Percentiles rank a stretch among this genome's conserved stretches.
Evolutionary conservation across 2,888 invertebrate genomes (phyloP).

Genomic region (Papilio protenor): DNA sequence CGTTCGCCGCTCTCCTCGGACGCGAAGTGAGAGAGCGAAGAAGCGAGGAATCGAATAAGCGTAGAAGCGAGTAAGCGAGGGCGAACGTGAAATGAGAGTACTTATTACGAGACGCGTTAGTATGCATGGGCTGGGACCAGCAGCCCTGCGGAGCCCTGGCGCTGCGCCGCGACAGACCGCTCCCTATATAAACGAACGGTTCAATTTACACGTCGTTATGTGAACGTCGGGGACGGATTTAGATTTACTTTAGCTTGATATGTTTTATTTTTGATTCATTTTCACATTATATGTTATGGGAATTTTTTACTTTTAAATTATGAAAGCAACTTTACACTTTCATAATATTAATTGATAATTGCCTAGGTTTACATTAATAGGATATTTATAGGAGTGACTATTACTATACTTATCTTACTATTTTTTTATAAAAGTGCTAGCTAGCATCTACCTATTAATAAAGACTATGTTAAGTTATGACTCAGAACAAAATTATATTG

Average conservation of each 20-base stretch:
- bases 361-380: not conserved
- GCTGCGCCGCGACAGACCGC: slow-evolving; percentile 57
- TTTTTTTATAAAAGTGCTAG: not conserved
- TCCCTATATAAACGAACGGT: slow-evolving; percentile 70
- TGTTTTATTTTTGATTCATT: not conserved
- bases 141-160: slow-evolving; percentile 62
- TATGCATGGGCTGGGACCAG: slow-evolving; percentile 82
- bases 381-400: not conserved
- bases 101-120: slow-evolving; percentile 79
- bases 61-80: slow-evolving; percentile 54
- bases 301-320: not conserved
- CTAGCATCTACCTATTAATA: not conserved
- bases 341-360: not conserved
- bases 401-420: too few species aligned
- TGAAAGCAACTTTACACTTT: not conserved
- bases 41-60: slow-evolving; percentile 51
- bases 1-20: slow-evolving; percentile 40
- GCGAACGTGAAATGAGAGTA: slow-evolving; percentile 74
- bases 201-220: slow-evolving; percentile 65
- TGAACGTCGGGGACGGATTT: slow-evolving; percentile 45
- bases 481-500: not conserved
- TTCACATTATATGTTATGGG: not conserved
- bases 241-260: slow-evolving; percentile 41
- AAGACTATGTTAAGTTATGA: not conserved
- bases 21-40: slow-evolving; percentile 42